Conservation (phyloP, 92 coral and sea anemone species). For the Porites evermanni region DNA sequence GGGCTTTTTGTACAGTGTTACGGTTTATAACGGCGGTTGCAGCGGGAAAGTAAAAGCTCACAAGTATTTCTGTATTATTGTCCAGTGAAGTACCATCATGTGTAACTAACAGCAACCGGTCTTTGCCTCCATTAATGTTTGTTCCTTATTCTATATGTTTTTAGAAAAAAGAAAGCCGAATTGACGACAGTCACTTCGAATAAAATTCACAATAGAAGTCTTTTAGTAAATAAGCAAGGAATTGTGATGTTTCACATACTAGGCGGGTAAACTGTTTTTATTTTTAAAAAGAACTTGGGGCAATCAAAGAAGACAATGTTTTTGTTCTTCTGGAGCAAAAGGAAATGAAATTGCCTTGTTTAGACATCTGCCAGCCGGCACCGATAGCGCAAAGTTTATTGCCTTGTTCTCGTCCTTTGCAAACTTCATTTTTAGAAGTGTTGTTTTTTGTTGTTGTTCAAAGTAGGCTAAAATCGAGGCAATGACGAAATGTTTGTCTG, state of each 20-base stretch:
- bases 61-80: too few species aligned
- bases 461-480: neutral
- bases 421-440: neutral
- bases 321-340: neutral
- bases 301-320: neutral
- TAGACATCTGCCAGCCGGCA: neutral
- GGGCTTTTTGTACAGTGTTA: too few species aligned
- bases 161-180: neutral
- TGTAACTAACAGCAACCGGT: neutral
- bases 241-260: neutral
- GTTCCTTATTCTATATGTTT: neutral
- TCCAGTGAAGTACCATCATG: too few species aligned
- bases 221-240: neutral
- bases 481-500: neutral
- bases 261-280: neutral
- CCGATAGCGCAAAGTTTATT: neutral
- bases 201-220: neutral
- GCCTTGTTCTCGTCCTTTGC: neutral
- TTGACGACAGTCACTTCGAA: neutral
- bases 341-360: slow-evolving; percentile 13
- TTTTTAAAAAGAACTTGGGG: neutral
- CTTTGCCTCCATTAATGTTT: neutral
- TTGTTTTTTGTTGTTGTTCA: neutral
- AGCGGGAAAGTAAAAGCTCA: too few species aligned
- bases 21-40: too few species aligned